Evolutionary conservation across 2,888 invertebrate genomes (phyloP), one percentile per base, ranked within the genome.

Genomic region (Morpho deidamia): DNA sequence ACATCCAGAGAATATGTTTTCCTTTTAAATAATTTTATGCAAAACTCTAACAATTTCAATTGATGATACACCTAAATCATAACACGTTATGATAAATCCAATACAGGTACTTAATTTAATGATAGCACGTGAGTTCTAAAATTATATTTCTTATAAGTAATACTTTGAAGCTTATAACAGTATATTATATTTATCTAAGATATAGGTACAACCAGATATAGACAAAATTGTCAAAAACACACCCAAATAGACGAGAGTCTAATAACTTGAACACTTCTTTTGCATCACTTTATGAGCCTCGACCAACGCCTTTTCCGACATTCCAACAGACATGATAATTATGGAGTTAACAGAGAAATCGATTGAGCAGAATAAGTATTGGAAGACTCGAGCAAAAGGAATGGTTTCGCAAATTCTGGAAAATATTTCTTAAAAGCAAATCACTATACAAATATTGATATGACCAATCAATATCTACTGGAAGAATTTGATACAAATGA

Each of bases 311-410:
- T 44, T 23, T 43, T 14, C 44, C 33, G 35, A 39, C 54, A 42
- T 52, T 53, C 34, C 55, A 51, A 55, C 45, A 47, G 48, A 56
- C 51, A 43, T 32, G 46, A 47, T 47, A 32, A 10, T 44, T 23
- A 51, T 44, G 44, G 14, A 54, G 51, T 39, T 57, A 54, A 54
- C 63, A 58, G 62, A 67, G 58, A 59, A 59, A 65, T 42, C 41
- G 54, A 60, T 64, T 81, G 83, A 82, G 72, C 76, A 76, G 68
- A 70, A 73, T 51, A 60, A 62, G 70, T 67, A 63, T 70, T 83
- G 85, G 85, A 86, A 85, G 85, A 85, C 84, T 77, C 77, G 77
- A 81, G 65, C 61, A 61, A 60, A 65, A 66, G 61, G 64, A 67
- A 67, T 59, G 59, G 51, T 45, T 57, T 50, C 40, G 56, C 56